These are phyloP conservation scores for Apteryx owenii DNA, from an alignment of 2,113 vertebrate species.

Conservation along the genomic window DNA sequence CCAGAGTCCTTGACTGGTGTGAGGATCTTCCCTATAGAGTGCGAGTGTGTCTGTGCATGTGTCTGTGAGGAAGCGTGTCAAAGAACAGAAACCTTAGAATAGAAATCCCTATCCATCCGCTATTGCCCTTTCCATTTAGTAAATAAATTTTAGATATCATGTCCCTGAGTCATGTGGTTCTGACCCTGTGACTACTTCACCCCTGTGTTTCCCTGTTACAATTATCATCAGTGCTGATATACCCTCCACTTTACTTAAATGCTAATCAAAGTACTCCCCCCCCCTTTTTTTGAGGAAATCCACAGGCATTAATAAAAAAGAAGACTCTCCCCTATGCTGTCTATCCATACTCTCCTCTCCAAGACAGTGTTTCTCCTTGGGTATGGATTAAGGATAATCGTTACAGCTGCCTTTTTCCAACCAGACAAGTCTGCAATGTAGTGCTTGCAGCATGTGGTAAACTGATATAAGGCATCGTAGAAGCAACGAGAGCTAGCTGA, in stretches of 20 bases:
- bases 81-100: not conserved
- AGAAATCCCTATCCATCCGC: not conserved
- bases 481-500: not conserved
- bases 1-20: not conserved
- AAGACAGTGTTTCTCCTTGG: not conserved
- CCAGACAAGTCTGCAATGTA: not conserved
- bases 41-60: not conserved
- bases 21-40: not conserved
- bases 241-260: not conserved
- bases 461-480: not conserved
- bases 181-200: not conserved
- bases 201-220: not conserved
- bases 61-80: too few relatives aligned
- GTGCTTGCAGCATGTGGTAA: not conserved
- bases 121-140: not conserved
- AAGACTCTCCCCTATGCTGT: not conserved
- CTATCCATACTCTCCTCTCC: not conserved
- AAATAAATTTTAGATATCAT: not conserved
- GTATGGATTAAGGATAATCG: not conserved
- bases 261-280: not conserved
- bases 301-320: not conserved
- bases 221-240: not conserved
- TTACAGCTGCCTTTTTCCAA: not conserved
- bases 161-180: not conserved
- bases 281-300: not conserved